These are phyloP conservation scores for Morone chrysops DNA, from an alignment of 2,113 vertebrate species.

Conservation along the genomic window DNA sequence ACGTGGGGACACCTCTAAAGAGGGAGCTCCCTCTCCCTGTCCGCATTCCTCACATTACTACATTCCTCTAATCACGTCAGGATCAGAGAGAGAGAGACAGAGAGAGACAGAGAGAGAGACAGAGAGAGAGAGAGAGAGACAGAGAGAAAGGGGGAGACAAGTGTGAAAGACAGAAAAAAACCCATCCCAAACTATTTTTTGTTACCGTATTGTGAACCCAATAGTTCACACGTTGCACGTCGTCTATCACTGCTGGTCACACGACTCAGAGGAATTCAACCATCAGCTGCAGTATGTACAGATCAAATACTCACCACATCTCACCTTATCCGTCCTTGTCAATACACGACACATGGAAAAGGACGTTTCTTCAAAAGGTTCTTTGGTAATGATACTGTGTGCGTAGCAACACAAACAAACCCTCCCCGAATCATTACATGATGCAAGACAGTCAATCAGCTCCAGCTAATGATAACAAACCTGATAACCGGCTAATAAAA, in stretches of 20 bases:
- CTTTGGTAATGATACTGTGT: background rate
- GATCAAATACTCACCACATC: constrained; percentile 48
- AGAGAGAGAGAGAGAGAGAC: background rate
- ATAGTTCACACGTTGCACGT: constrained; percentile 32
- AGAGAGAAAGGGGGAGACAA: background rate
- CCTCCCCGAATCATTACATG: background rate
- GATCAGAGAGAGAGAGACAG: background rate
- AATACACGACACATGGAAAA: background rate
- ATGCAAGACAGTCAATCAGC: background rate
- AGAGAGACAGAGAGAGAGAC: background rate
- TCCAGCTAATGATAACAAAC: constrained; percentile 4
- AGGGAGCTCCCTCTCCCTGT: constrained; percentile 53
- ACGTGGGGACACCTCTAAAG: constrained; percentile 46
- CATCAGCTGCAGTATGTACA: constrained; percentile 54
- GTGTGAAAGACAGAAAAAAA: constrained; percentile 7
- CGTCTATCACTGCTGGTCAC: constrained; percentile 7
- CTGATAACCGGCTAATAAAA: background rate
- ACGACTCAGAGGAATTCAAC: constrained; percentile 43
- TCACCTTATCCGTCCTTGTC: constrained; percentile 45
- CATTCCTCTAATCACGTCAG: constrained; percentile 65
- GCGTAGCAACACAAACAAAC: background rate
- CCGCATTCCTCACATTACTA: constrained; percentile 77
- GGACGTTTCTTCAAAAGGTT: constrained; percentile 17
- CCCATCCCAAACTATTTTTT: background rate
- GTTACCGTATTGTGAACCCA: constrained; percentile 34